Base-by-base conservation (phyloP, 2,113 vertebrate species). In the Sylvilagus bachmani region DNA sequence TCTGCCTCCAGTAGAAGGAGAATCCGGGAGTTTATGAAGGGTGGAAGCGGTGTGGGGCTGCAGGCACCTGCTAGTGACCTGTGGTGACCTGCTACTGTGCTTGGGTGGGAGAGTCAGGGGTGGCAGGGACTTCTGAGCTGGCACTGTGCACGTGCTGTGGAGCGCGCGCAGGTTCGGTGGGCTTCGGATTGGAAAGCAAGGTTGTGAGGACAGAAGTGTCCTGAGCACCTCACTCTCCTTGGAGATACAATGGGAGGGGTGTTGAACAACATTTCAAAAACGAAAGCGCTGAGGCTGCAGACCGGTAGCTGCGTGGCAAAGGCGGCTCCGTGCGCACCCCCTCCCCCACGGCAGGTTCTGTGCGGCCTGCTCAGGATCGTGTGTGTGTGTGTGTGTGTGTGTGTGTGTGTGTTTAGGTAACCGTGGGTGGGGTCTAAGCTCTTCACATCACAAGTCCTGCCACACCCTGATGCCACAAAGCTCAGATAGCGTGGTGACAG, bases 81-180 rank as follows among this genome's bases (percentile, higher is more conserved):
- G 29, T 10, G 69, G 55, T 19, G 33, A 31, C n/a, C 55, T 36
- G 6, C 31, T 53, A 10, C 53, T 12, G 29, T 0, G 7, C 55
- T 17, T 24, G 1, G 5, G 31, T 1, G 14, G 55, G 66, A 53
- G 84, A 55, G 14, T 49, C 0, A 0, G 31, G 25, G 5, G 78
- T 13, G 0, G 17, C 0, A 0, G 17, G 38, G 71, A 24, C 55
- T 66, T 71, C 17, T 5, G 70, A 69, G 61, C 25, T 55, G 62
- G 25, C 24, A 1, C 44, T 31, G 19, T 51, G 75, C 44, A 16
- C 0, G 36, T n/a, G 24, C 29, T 33, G 0, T 1, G 22, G 1
- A 14, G 22, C 0, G 27, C 53, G 49, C 38, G 77, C 53, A 82
- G 86, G n/a, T 1, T 1, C 14, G 31, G 10, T 27, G 9, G 1